A percentile compares a stretch with the other conserved stretches of the same genome.
Conservation (phyloP, 2,113 vertebrate species). For the Pomatostomus ruficeps region DNA sequence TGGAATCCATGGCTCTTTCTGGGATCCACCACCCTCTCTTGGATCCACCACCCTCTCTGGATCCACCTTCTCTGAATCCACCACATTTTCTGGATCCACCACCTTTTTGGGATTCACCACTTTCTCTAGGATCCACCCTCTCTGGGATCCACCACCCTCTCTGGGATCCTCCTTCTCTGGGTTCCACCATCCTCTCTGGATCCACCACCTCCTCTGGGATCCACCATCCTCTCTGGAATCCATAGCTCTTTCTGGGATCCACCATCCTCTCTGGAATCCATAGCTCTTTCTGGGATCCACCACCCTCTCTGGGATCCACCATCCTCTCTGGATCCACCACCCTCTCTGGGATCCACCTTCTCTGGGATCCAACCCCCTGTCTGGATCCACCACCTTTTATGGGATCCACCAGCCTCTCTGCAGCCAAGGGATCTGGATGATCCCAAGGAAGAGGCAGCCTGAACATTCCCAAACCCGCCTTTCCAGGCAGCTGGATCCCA, state of each 20-base stretch:
- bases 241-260: no score
- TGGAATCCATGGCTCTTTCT: no score
- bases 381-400: no score
- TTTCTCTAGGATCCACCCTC: not conserved
- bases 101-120: no score
- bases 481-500: not conserved
- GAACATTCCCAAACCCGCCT: not conserved
- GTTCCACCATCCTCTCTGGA: not conserved
- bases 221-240: not conserved
- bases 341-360: not conserved
- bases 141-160: no score
- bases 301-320: not conserved
- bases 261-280: no score
- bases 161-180: no score
- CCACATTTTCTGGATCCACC: no score
- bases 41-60: not conserved
- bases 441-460: not conserved
- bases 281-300: no score
- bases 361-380: not conserved
- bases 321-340: no score
- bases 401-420: not conserved
- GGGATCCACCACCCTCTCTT: not conserved
- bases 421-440: rapidly evolving
- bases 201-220: no score
- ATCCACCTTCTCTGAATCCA: no score